Base-by-base conservation (phyloP, 2,113 vertebrate genomes). In the Perca flavescens region DNA sequence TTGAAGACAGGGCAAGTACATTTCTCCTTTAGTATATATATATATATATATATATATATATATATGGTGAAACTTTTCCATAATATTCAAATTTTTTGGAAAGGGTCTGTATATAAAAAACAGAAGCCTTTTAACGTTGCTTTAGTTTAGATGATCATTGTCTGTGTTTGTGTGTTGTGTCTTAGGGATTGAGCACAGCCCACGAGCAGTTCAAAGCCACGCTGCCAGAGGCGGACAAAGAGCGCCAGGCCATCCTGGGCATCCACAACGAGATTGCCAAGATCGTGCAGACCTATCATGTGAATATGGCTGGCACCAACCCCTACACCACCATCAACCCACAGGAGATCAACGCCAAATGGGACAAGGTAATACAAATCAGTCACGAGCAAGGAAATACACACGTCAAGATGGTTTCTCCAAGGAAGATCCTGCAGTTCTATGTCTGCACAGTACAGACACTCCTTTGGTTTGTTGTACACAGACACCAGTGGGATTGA, bases 121-220 rank as follows among this genome's bases (percentile, higher is more conserved):
- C 31, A 7, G 50, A 15, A 62, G 34, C 11, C 28, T 68, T 43
- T 22, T 15, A 14, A 16, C 71, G 68, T 19, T 12, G 7, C 40
- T 71, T 77, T 60, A 1, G 1, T 71, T 77, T 60, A 1, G 1
- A n/a, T 62, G 17, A 74, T 60, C 52, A 22, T 77, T 22, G 17
- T 0, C 17, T 52, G 8, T 63, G 0, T 82, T 15, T 69, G 5
- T 86, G 12, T 49, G 66, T 22, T 87, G 71, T 76, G 25, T 69
- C 25, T 57, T 90, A 99, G 98, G 98, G 98, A 84, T 89, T 99
- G 86, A 99, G 97, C 93, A 97, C 97, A 47, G 98, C 98, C 63
- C 98, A 99, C 0, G 98, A 99, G 85, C 98, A 99, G 94, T 99
- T 99, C 93, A 99, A 99, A 89, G 97, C 98, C 81, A 99, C 98